phyloP scores from a whole-genome alignment of 2,888 invertebrate genomes.

The Stenodera caucasica region DNA sequence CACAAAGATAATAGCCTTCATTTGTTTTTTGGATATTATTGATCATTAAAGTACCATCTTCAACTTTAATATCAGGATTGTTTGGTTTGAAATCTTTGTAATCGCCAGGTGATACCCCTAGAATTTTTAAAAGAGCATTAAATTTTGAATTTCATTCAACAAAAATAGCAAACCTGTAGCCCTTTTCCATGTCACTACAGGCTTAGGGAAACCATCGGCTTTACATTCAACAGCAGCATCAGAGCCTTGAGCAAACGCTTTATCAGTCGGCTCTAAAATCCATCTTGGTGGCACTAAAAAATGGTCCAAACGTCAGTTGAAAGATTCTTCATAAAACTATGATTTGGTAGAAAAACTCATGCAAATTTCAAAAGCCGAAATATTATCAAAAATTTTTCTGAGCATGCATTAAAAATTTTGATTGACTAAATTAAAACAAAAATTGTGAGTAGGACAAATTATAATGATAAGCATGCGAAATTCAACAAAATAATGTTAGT shows the following conservation, averaged over 20 bases:
- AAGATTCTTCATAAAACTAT: too few relatives aligned
- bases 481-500: conserved; percentile 38
- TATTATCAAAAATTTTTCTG: conserved; percentile 8
- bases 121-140: too few relatives aligned
- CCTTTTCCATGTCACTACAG: conserved; percentile 93
- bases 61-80: conserved; percentile 88
- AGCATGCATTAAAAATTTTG: conserved; percentile 22
- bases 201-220: conserved; percentile 94
- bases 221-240: conserved; percentile 94
- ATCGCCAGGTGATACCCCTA: conserved; percentile 89
- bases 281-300: conserved; percentile 92
- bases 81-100: conserved; percentile 90
- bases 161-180: conserved; percentile 74
- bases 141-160: background rate
- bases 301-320: background rate
- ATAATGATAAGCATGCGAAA: conserved; percentile 44
- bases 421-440: conserved; percentile 26
- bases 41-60: conserved; percentile 90
- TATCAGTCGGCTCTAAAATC: conserved; percentile 93
- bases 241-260: conserved; percentile 92
- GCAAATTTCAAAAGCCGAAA: background rate
- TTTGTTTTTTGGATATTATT: conserved; percentile 90
- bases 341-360: background rate
- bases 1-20: conserved; percentile 93
- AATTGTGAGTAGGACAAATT: conserved; percentile 42